These are phyloP conservation scores for Drosophila busckii DNA, from an alignment of 1,140 invertebrate species.

Conservation along the genomic window DNA sequence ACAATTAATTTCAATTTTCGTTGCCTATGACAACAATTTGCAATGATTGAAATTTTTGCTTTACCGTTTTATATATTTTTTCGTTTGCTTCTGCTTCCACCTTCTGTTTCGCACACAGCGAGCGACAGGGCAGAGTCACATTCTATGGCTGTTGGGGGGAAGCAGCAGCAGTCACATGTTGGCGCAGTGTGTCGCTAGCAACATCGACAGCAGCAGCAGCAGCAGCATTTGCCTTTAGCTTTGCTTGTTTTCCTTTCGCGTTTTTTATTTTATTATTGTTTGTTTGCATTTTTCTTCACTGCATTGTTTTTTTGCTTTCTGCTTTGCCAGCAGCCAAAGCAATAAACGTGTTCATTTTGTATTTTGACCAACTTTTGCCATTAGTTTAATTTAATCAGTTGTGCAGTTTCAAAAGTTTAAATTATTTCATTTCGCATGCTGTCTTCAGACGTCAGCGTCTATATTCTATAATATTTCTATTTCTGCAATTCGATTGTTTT, in stretches of 20 bases:
- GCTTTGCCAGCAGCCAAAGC: too few species aligned
- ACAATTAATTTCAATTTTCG: conserved; percentile 55
- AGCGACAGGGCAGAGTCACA: too few species aligned
- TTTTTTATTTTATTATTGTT: conserved; percentile 13
- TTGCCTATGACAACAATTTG: conserved; percentile 60
- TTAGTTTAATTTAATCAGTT: too few species aligned
- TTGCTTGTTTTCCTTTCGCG: conserved; percentile 16
- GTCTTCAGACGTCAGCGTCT: too few species aligned
- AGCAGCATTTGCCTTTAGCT: conserved; percentile 7
- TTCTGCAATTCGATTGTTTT: conserved; percentile 4
- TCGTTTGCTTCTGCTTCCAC: conserved; percentile 11
- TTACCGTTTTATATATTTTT: conserved; percentile 7
- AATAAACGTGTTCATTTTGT: too few species aligned
- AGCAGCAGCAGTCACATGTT: conserved; percentile 45
- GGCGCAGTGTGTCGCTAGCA: conserved; percentile 23
- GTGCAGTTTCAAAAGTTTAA: too few species aligned
- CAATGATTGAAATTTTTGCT: conserved; percentile 33
- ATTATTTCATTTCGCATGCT: too few species aligned
- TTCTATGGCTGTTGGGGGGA: too few species aligned
- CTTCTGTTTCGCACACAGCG: neutral
- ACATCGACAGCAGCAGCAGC: neutral
- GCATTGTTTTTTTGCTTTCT: too few species aligned
- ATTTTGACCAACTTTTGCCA: too few species aligned
- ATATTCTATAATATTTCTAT: too few species aligned
- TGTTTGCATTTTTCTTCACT: conserved; percentile 6